Evolutionary conservation across 2,797 vertebrate genomes (phyloP).

Genomic region (Sciaenops ocellatus): DNA sequence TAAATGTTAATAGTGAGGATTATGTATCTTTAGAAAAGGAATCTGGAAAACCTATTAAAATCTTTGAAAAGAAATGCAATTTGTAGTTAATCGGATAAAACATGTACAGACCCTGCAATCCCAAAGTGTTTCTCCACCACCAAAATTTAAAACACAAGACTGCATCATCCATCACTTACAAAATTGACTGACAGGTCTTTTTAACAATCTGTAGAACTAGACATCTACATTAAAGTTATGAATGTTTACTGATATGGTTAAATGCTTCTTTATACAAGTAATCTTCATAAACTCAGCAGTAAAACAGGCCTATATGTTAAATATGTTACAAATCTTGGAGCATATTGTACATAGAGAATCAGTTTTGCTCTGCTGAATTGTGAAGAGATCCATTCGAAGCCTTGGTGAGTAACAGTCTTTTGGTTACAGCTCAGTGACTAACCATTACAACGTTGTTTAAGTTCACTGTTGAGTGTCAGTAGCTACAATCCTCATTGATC

Average conservation of each 20-base stretch:
- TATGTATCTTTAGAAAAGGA: background rate
- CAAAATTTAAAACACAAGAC: background rate
- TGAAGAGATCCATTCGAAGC: slow-evolving; percentile 6
- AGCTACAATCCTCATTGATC: slow-evolving; percentile 75
- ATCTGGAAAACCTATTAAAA: background rate
- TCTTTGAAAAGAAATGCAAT: background rate
- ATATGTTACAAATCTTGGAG: slow-evolving; percentile 9
- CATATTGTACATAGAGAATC: slow-evolving; percentile 15
- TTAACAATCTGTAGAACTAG: background rate
- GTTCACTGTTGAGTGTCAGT: slow-evolving; percentile 71
- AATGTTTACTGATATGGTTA: background rate
- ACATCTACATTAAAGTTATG: background rate
- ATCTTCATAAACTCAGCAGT: background rate
- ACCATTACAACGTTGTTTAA: slow-evolving; percentile 63
- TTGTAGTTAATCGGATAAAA: background rate
- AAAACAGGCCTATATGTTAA: background rate
- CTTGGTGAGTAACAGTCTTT: slow-evolving; percentile 21
- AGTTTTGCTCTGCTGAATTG: slow-evolving; percentile 19
- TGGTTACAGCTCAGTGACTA: slow-evolving; percentile 43
- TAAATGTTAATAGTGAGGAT: too few species aligned
- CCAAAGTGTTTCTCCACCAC: background rate
- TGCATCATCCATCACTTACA: background rate
- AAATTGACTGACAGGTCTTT: background rate
- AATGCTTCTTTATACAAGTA: background rate
- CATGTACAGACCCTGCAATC: background rate